Base-by-base conservation (phyloP, 1,140 invertebrate species). In the Patella vulgata region DNA sequence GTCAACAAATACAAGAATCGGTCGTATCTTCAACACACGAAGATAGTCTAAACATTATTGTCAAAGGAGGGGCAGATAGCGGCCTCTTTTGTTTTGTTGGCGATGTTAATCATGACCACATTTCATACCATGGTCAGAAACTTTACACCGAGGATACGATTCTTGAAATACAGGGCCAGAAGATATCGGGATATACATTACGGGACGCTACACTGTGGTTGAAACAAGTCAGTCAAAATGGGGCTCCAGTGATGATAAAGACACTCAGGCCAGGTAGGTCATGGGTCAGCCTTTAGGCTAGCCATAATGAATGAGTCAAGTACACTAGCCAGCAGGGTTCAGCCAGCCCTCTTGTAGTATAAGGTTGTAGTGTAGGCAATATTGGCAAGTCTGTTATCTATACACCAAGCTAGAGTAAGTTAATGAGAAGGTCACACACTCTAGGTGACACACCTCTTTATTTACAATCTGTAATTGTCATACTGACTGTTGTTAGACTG, bases 171-270 rank as follows among this genome's bases (percentile, higher is more conserved):
- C 88, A 90, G 77, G 88, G 87, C 39, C 87, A 89, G 73, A 88
- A 88, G 81, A 87, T 90, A 60, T 86, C 88, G 54, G 89, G 89
- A 30, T 89, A 88, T 70, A 90, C 89, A 0, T 83, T 87, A 69
- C 74, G 84, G 61, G 89, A 90, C 80, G 85, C 89, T 8, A 81
- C 84, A 30, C 83, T 87, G 27, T 87, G 88, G 84, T 71, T 89
- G 19, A 87, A 88, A 68, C 87, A 89, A 75, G 88, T 88, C 77
- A 86, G 85, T 60, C 81, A 87, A 61, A 88, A 86, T 83, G 85
- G 86, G 27, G 86, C 85, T 63, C 85, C 87, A 33, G 85, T 88
- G 17, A 84, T 84, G 69, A 81, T 89, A 19, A 88, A 87, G 75
- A 86, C 86, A 47, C 83, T 88, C 54, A 84, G 84, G 61, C 69